Evolutionary conservation across 1,140 invertebrate genomes (phyloP).

Genomic region (Drosophila bifasciata): DNA sequence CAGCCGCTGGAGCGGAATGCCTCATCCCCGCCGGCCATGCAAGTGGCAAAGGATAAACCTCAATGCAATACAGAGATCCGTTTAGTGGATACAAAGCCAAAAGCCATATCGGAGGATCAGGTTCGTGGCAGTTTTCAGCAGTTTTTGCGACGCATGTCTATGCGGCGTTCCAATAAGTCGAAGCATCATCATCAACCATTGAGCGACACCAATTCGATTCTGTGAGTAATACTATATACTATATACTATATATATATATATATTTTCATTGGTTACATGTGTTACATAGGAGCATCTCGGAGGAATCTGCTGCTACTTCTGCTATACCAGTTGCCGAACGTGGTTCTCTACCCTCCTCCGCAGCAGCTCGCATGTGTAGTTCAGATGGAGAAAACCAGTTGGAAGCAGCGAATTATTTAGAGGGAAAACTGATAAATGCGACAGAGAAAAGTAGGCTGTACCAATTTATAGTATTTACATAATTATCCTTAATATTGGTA

Average conservation of each 20-base stretch:
- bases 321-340: constrained; percentile 60
- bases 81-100: not conserved
- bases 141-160: constrained; percentile 81
- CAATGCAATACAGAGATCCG: not conserved
- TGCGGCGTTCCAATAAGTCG: constrained; percentile 73
- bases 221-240: too few relatives aligned
- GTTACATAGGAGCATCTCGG: constrained; percentile 70
- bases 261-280: not conserved
- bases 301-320: constrained; percentile 62
- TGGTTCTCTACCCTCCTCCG: constrained; percentile 38
- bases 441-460: too few relatives aligned
- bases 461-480: too few relatives aligned
- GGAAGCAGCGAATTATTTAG: not conserved
- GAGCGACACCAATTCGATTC: constrained; percentile 74
- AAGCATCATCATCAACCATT: constrained; percentile 68
- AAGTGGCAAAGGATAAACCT: constrained; percentile 16
- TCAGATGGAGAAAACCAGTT: constrained; percentile 23
- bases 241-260: too few relatives aligned
- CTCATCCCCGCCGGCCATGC: constrained; percentile 72
- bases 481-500: too few relatives aligned
- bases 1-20: constrained; percentile 67
- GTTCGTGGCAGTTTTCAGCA: constrained; percentile 75
- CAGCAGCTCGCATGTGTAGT: constrained; percentile 38
- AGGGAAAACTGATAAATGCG: too few relatives aligned
- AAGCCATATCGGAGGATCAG: constrained; percentile 18